Evolutionary conservation across 2,888 invertebrate species (phyloP).

Genomic region (Tipula lateralis): DNA sequence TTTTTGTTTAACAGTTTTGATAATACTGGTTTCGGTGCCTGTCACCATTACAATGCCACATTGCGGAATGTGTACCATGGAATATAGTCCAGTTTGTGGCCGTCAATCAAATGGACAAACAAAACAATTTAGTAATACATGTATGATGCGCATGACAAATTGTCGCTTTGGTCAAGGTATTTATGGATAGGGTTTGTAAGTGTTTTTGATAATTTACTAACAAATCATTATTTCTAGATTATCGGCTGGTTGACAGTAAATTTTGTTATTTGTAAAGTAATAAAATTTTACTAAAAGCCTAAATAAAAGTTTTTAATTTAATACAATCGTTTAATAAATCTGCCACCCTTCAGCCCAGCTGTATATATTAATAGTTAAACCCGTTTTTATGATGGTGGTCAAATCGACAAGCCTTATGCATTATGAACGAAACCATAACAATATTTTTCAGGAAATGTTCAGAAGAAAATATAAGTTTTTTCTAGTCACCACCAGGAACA

Average conservation of each 20-base stretch:
- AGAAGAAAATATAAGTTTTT: no score
- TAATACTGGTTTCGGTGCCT: not conserved
- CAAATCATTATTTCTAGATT: not conserved
- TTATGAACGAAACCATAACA: no score
- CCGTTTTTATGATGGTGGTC: no score
- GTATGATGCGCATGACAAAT: not conserved
- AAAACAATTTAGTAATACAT: not conserved
- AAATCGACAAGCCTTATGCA: no score
- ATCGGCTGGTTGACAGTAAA: not conserved
- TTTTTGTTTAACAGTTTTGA: not conserved
- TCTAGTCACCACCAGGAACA: no score
- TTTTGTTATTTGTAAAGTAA: not conserved
- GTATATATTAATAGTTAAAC: no score
- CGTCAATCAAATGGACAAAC: not conserved
- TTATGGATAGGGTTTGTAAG: not conserved
- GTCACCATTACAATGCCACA: not conserved
- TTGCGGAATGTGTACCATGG: not conserved
- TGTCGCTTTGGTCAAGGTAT: not conserved
- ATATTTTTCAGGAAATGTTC: no score
- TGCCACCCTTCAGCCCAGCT: no score
- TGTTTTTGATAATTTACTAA: not conserved
- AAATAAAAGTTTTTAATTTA: no score
- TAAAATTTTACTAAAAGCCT: not conserved
- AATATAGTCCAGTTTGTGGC: not conserved
- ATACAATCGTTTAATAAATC: no score